Evolutionary conservation across 2,888 invertebrate species (phyloP).

Genomic region (Scaptomyza tumidula): DNA sequence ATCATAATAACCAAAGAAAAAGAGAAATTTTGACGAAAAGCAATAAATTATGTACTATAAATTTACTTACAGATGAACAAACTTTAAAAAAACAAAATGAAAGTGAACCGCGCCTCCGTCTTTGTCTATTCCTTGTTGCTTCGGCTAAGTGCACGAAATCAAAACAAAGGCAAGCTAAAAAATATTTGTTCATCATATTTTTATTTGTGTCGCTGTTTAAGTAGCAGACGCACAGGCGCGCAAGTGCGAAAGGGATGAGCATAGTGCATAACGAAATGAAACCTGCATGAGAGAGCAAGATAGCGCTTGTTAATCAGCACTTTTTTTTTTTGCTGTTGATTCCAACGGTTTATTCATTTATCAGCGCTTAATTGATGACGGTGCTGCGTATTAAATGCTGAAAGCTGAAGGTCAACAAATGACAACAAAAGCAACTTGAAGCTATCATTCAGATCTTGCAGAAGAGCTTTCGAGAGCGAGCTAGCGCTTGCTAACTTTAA

Average conservation of each 20-base stretch:
- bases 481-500: background rate
- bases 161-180: slow-evolving; percentile 32
- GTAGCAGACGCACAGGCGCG: slow-evolving; percentile 19
- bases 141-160: slow-evolving; percentile 22
- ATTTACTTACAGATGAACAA: background rate
- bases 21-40: background rate
- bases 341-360: slow-evolving; percentile 52
- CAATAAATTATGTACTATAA: background rate
- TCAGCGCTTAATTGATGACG: slow-evolving; percentile 58
- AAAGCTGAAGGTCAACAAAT: slow-evolving; percentile 64
- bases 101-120: slow-evolving; percentile 27
- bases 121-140: slow-evolving; percentile 23
- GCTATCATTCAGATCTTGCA: slow-evolving; percentile 37
- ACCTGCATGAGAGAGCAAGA: slow-evolving; percentile 35
- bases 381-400: slow-evolving; percentile 40
- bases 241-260: slow-evolving; percentile 32
- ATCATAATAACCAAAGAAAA: slow-evolving; percentile 4
- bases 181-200: slow-evolving; percentile 47
- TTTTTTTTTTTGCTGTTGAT: background rate
- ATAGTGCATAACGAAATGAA: slow-evolving; percentile 22
- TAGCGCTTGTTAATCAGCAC: slow-evolving; percentile 27
- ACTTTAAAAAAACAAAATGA: slow-evolving; percentile 41
- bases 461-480: slow-evolving; percentile 24
- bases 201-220: slow-evolving; percentile 43
- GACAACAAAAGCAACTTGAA: slow-evolving; percentile 41